Evolutionary conservation across 2,888 invertebrate species (phyloP).

Genomic region (Darwinula stevensoni): DNA sequence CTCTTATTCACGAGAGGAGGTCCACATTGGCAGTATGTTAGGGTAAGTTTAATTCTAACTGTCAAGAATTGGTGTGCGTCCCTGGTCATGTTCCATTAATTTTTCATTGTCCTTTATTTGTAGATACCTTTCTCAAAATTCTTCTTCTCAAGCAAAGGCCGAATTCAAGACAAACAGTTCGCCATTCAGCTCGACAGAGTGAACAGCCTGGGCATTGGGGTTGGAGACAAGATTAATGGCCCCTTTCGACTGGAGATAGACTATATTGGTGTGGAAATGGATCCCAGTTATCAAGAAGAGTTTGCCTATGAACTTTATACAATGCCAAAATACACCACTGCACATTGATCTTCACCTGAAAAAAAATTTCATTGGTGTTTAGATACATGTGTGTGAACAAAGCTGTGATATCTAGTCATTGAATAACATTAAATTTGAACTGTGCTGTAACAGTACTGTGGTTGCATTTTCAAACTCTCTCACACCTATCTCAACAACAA

Average conservation of each 20-base stretch:
- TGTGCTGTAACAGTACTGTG: too few relatives aligned
- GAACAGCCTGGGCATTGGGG: constrained; percentile 46
- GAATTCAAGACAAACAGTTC: constrained; percentile 49
- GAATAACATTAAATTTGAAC: too few relatives aligned
- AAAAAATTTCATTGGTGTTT: too few relatives aligned
- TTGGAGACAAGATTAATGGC: constrained; percentile 47
- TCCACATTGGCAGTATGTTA: constrained; percentile 85
- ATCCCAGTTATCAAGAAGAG: constrained; percentile 46
- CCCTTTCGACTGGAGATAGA: constrained; percentile 69
- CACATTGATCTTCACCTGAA: too few relatives aligned
- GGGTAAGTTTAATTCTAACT: constrained; percentile 24
- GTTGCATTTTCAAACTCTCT: too few relatives aligned
- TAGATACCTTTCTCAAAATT: constrained; percentile 88
- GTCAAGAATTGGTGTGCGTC: neutral
- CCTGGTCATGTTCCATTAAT: too few relatives aligned
- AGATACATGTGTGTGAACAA: too few relatives aligned
- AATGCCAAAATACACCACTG: constrained; percentile 30
- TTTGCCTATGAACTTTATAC: constrained; percentile 84
- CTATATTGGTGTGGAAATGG: constrained; percentile 58
- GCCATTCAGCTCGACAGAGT: constrained; percentile 28
- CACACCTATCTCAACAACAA: too few relatives aligned
- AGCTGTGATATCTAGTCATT: too few relatives aligned
- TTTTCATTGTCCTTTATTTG: too few relatives aligned
- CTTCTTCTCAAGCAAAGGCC: constrained; percentile 44
- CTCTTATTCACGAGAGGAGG: constrained; percentile 78